Conservation (phyloP, 1,140 invertebrate species). For the Drosophila nebulosa region DNA sequence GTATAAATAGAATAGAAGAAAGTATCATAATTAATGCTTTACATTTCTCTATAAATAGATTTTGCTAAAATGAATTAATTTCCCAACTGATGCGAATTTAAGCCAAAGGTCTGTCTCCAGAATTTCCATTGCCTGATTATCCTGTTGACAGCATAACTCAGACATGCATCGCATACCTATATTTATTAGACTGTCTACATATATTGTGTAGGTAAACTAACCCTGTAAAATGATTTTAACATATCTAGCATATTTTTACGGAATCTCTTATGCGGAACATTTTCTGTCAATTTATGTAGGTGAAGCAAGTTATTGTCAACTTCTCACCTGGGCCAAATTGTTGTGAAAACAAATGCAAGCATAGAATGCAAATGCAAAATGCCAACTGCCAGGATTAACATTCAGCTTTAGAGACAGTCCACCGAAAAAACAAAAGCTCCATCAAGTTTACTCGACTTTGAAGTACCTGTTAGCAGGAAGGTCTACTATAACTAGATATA, state of each 20-base stretch:
- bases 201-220: neutral
- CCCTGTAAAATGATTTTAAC: constrained; percentile 1
- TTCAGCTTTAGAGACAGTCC: neutral
- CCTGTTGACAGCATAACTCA: neutral
- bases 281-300: constrained; percentile 29
- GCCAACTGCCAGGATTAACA: neutral
- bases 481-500: neutral
- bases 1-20: too few species aligned
- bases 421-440: constrained; percentile 4
- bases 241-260: constrained; percentile 25
- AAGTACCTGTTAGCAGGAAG: too few species aligned
- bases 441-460: neutral
- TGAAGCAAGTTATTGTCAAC: constrained; percentile 5
- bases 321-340: constrained; percentile 19
- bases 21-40: too few species aligned
- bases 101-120: too few species aligned
- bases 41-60: too few species aligned
- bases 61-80: too few species aligned
- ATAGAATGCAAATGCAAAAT: constrained; percentile 3
- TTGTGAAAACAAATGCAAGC: constrained; percentile 28
- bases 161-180: neutral
- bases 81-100: too few species aligned
- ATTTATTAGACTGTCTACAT: neutral
- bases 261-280: constrained; percentile 4
- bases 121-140: neutral